Evolutionary conservation across 2,113 vertebrate species (phyloP).

Genomic region (Nothobranchius kuhntae): DNA sequence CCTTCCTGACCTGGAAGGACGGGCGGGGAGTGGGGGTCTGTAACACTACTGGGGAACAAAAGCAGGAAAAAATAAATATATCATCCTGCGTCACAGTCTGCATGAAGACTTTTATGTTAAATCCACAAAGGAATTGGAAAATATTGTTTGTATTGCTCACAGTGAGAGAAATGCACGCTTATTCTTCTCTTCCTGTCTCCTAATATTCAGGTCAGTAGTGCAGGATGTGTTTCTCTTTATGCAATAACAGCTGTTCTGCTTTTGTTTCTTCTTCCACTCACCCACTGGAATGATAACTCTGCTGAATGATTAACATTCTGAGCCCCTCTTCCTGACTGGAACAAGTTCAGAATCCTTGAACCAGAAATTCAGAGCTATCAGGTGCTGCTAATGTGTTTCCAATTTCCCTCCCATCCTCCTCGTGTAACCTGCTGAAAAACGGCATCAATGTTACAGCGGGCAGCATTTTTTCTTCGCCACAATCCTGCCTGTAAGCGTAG

Average conservation of each 20-base stretch:
- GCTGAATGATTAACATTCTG: slow-evolving; percentile 71
- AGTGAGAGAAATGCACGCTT: slow-evolving; percentile 25
- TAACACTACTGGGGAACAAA: slow-evolving; percentile 35
- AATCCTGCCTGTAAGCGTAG: slow-evolving; percentile 73
- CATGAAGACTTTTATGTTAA: slow-evolving; percentile 49
- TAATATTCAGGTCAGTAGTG: slow-evolving; percentile 20
- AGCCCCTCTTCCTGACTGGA: slow-evolving; percentile 47
- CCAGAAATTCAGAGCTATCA: slow-evolving; percentile 73
- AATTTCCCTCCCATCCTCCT: slow-evolving; percentile 61
- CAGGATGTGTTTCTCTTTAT: slow-evolving; percentile 37
- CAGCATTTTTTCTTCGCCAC: slow-evolving; percentile 46
- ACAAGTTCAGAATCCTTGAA: slow-evolving; percentile 64
- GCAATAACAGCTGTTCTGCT: slow-evolving; percentile 28
- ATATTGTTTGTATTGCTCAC: slow-evolving; percentile 36
- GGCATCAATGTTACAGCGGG: slow-evolving; percentile 69
- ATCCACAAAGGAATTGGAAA: slow-evolving; percentile 33
- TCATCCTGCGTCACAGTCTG: slow-evolving; percentile 43
- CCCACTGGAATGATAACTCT: slow-evolving; percentile 53
- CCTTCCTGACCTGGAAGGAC: no score
- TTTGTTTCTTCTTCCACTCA: slow-evolving; percentile 31
- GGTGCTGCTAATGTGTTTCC: slow-evolving; percentile 78
- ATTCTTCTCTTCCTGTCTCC: slow-evolving; percentile 23
- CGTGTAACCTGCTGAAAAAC: slow-evolving; percentile 61
- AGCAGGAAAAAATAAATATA: slow-evolving; percentile 52
- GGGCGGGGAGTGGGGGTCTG: no score